phyloP scores from a whole-genome alignment of 2,113 vertebrate genomes.

The Diphyllodes magnificus region DNA sequence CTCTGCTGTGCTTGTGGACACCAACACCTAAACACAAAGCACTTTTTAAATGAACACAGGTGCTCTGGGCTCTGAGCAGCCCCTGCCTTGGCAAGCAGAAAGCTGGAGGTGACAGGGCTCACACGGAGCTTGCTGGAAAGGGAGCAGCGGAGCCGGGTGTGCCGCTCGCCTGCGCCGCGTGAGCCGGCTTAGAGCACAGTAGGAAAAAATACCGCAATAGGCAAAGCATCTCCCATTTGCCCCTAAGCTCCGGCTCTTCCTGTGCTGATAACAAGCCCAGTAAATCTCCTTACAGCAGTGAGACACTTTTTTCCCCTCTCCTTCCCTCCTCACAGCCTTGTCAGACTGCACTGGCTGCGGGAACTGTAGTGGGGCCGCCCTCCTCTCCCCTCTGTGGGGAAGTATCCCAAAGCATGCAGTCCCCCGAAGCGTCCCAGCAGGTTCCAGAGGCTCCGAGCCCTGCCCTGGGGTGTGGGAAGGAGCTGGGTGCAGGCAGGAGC shows the following conservation, averaged over 20 bases:
- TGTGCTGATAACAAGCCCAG: slow-evolving; percentile 35
- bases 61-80: background rate
- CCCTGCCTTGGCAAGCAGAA: background rate
- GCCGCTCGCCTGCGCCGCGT: accelerated
- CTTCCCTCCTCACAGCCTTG: background rate
- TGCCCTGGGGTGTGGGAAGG: background rate
- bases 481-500: background rate
- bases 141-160: background rate
- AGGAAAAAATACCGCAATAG: slow-evolving; percentile 47
- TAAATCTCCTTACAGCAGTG: background rate
- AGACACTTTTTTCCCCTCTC: background rate
- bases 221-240: slow-evolving; percentile 43
- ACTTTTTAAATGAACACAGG: accelerated
- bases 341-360: background rate
- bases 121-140: background rate
- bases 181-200: background rate
- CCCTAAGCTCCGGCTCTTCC: slow-evolving; percentile 44
- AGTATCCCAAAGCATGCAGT: background rate
- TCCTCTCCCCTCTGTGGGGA: background rate
- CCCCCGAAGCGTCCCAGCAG: background rate
- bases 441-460: background rate
- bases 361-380: background rate
- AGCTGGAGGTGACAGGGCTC: background rate
- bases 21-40: background rate
- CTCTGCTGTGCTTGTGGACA: background rate